phyloP scores from a whole-genome alignment of 1,140 invertebrate species.

The Heliconius himera region DNA sequence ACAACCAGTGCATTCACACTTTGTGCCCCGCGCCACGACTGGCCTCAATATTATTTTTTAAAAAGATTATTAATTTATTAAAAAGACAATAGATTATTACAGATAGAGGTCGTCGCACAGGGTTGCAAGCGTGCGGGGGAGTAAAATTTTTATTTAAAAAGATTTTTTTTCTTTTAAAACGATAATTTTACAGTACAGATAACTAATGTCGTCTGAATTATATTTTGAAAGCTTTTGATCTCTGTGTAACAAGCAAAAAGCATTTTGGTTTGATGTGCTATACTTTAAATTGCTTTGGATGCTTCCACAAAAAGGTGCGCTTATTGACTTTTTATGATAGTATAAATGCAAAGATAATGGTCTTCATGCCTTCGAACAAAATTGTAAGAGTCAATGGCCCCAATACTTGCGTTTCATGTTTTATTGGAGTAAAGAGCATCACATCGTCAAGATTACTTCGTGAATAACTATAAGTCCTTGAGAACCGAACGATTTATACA shows the following conservation, averaged over 20 bases:
- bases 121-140: too few relatives aligned
- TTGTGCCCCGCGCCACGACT: too few relatives aligned
- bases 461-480: conserved; percentile 40
- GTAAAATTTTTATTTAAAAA: too few relatives aligned
- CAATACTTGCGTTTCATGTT: conserved; percentile 43
- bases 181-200: too few relatives aligned
- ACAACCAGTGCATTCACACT: too few relatives aligned
- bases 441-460: conserved; percentile 51
- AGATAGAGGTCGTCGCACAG: too few relatives aligned
- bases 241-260: background rate
- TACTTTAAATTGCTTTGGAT: conserved; percentile 5
- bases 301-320: conserved; percentile 17
- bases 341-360: conserved; percentile 44
- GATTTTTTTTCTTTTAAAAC: too few relatives aligned
- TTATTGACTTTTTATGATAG: conserved; percentile 36
- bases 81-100: too few relatives aligned
- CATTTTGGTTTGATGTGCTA: background rate
- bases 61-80: too few relatives aligned
- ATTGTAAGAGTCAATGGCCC: conserved; percentile 55
- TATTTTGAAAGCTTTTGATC: background rate
- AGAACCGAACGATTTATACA: conserved; percentile 56
- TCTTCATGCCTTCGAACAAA: conserved; percentile 21
- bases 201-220: too few relatives aligned
- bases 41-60: too few relatives aligned
- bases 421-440: conserved; percentile 58